These are phyloP conservation scores for Norana najaformis DNA, from an alignment of 2,888 invertebrate species.

Conservation along the genomic window DNA sequence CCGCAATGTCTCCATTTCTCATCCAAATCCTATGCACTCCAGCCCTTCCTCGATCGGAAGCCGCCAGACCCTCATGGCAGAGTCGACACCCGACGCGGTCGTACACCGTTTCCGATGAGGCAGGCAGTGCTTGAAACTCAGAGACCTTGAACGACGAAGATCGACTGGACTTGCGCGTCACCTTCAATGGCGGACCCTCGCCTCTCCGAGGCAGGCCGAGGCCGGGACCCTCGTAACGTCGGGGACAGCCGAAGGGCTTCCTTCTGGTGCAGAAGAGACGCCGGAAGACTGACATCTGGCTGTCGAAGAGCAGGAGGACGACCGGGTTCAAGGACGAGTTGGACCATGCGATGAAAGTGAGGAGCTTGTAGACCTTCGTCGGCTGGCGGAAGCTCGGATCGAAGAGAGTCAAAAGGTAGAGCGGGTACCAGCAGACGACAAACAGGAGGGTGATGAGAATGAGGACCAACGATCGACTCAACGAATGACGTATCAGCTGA, in stretches of 20 bases:
- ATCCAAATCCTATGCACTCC: background rate
- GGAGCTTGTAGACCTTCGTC: slow-evolving; percentile 56
- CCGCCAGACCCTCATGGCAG: background rate
- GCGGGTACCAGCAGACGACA: slow-evolving; percentile 87
- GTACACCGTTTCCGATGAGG: background rate
- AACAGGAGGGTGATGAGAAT: slow-evolving; percentile 65
- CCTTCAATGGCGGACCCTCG: background rate
- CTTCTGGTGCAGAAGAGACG: background rate
- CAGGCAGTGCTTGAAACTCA: background rate
- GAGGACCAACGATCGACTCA: slow-evolving; percentile 42
- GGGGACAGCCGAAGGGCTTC: background rate
- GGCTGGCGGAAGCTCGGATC: slow-evolving; percentile 56
- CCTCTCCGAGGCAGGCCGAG: background rate
- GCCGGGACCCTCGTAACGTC: background rate
- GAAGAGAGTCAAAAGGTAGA: slow-evolving; percentile 79
- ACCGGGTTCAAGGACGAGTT: slow-evolving; percentile 59
- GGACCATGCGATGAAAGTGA: slow-evolving; percentile 60
- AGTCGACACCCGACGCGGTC: slow-evolving; percentile 3
- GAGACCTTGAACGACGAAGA: slow-evolving; percentile 13
- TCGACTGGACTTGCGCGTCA: background rate
- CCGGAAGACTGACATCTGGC: slow-evolving; percentile 22
- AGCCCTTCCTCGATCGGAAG: background rate
- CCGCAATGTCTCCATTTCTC: background rate
- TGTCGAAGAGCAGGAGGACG: slow-evolving; percentile 50
- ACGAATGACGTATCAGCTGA: slow-evolving; percentile 32